Conservation (phyloP, 2,113 vertebrate species). For the Misgurnus anguillicaudatus region DNA sequence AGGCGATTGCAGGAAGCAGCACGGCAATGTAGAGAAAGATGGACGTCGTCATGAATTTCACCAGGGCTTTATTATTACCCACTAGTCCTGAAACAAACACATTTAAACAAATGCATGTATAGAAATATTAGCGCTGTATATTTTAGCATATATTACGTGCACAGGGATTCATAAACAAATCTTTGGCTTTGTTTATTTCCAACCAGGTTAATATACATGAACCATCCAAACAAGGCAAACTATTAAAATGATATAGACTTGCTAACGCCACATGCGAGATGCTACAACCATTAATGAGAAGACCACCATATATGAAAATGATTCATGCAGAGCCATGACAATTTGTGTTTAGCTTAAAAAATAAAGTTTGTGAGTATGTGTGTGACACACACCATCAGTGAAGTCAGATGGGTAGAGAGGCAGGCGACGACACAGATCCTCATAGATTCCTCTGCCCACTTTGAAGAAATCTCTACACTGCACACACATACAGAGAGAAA, state of each 20-base stretch:
- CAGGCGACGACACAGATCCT: constrained; percentile 88
- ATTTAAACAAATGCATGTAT: constrained; percentile 45
- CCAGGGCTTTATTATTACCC: constrained; percentile 91
- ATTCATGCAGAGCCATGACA: too few species aligned
- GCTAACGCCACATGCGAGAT: too few species aligned
- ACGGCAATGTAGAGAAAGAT: constrained; percentile 98
- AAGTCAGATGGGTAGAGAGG: constrained; percentile 93
- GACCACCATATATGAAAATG: neutral
- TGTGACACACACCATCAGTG: constrained; percentile 86
- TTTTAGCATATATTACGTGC: too few species aligned
- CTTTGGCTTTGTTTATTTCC: too few species aligned
- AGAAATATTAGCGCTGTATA: neutral
- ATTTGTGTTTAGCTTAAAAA: neutral
- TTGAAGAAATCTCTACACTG: constrained; percentile 81
- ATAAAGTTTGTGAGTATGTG: neutral
- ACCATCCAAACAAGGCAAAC: too few species aligned
- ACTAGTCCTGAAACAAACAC: constrained; percentile 81
- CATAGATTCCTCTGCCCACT: constrained; percentile 89
- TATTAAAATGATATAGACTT: too few species aligned
- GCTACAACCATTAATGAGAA: constrained; percentile 5
- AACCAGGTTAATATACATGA: too few species aligned
- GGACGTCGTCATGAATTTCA: constrained; percentile 96
- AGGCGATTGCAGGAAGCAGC: constrained; percentile 96
- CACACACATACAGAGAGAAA: constrained; percentile 31
- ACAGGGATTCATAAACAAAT: too few species aligned